Evolutionary conservation across 1,140 invertebrate genomes (phyloP), one percentile per base, ranked within the genome.

Genomic region (Scaptomyza hsui): DNA sequence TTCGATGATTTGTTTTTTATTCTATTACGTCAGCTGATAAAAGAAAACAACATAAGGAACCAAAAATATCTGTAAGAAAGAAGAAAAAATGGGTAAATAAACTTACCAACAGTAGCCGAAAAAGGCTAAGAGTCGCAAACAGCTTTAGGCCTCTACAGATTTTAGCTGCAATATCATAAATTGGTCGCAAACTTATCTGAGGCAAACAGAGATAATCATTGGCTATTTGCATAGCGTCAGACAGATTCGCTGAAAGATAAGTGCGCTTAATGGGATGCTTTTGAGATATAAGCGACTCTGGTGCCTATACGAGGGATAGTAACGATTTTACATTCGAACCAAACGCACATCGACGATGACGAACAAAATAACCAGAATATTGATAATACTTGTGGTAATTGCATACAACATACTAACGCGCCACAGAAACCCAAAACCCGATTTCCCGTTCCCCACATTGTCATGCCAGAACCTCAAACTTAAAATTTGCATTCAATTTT

Each of bases 361-460:
- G 75, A 88, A 75, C 60, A 86, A 80, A 76, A 47, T 53, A 74
- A 59, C 68, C 78, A 88, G 72, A 75, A 29, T 82, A 76, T 67
- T 88, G 41, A 39, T 88, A 39, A 78, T 88, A 57, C 65, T 88
- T 72, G 72, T 88, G 82, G 82, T 88, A 88, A 88, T 89, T 88
- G 56, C 52, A 42, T 56, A 61, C 41, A 44, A 49, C 56, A 32
- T 52, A 49, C 51, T 55, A 42, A 39, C 62, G 68, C 48, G 37
- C 18, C 57, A 60, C 21, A 51, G 48, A 26, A 16, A 55, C 52
- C 52, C 52, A 55, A 42, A 55, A 55, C 37, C 52, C 52, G 52
- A 55, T 55, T 16, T 42, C 37, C 52, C 19, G 52, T 26, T 55
- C 24, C 59, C 32, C 37, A 26, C 35, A 62, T 26, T 18, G 44